Evolutionary conservation across 2,797 vertebrate genomes (phyloP), one percentile per base, ranked within the genome.

Genomic region (Euphonia xanthogaster): DNA sequence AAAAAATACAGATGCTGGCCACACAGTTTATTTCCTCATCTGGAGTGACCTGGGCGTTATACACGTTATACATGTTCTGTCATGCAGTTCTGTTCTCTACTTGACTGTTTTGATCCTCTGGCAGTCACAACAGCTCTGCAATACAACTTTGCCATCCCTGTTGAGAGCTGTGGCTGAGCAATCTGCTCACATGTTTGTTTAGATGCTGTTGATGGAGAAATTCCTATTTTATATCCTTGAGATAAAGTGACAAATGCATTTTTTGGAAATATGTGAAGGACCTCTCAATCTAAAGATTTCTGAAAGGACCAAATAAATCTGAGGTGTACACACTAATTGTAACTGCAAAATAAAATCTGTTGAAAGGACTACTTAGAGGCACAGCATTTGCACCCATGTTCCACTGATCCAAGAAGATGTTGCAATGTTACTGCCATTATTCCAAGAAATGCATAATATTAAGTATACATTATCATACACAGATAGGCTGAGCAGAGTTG

Each of bases 241-340:
- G 15, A 44, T 20, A 33, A 77, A 50, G 9, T 22, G 23, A 48
- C 4, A 66, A 37, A 16, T 25, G 6, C 2, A 73, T 13, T 73
- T 77, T 83, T 35, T 73, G 23, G 14, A 58, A 73, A 66, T 15
- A 23, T 47, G 60, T 62, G 44, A 58, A 45, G 9, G 7, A 60
- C 5, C 3, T 51, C 19, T 10, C 21, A 2, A 31, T 25, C 10
- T 61, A 20, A 50, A 53, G 10, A 68, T 33, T 68, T 86, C 21
- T 50, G 25, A 66, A 85, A 68, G 12, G 10, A 50, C 2, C 5
- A 30, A 39, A 37, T 18, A 6, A 63, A 3, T 23, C 30, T 28
- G 54, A 77, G 6, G 2, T 47, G 28, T 10, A 19, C 11, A n/a
- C 0, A 0, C 0, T 44, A 47, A 40, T 4, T 83, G 5, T 33